Evolutionary conservation across 64 coral and sea anemone species (phyloP).

Genomic region (Dendronephthya gigantea): DNA sequence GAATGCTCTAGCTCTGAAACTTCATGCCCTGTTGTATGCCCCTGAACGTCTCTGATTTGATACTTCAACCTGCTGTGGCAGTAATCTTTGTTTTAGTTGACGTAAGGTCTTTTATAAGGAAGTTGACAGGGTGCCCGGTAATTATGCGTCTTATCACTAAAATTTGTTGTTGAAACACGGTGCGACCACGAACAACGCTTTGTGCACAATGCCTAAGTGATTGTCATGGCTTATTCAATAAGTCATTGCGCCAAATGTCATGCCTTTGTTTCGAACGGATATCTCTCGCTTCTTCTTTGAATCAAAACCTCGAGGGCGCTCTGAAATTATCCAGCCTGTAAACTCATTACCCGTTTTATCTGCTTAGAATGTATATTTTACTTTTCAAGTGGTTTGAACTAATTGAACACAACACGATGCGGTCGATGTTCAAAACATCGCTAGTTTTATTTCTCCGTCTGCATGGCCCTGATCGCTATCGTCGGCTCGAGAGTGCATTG

Average conservation of each 20-base stretch:
- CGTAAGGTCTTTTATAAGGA: conserved; percentile 81
- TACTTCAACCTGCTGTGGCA: conserved; percentile 41
- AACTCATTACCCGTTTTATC: background rate
- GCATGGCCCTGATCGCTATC: background rate
- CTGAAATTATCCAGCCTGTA: background rate
- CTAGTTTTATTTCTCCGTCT: background rate
- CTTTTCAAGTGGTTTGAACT: background rate
- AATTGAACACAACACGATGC: background rate
- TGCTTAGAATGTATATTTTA: background rate
- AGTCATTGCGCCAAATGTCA: background rate
- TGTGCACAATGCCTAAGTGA: conserved; percentile 3
- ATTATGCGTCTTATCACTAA: conserved; percentile 99
- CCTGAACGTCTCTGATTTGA: background rate
- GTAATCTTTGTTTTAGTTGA: conserved; percentile 80
- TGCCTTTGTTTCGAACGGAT: background rate
- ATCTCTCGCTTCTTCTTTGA: background rate
- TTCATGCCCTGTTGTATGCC: background rate
- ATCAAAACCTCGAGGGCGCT: background rate
- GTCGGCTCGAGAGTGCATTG: background rate
- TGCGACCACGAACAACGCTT: conserved; percentile 63
- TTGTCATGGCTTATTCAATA: background rate
- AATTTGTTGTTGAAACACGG: conserved; percentile 99
- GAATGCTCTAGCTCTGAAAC: background rate
- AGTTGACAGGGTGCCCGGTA: conserved; percentile 98
- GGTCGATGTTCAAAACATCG: background rate